Evolutionary conservation across 2,113 vertebrate species (phyloP), one percentile per base, ranked within the genome.

Genomic region (Paramisgurnus dabryanus): DNA sequence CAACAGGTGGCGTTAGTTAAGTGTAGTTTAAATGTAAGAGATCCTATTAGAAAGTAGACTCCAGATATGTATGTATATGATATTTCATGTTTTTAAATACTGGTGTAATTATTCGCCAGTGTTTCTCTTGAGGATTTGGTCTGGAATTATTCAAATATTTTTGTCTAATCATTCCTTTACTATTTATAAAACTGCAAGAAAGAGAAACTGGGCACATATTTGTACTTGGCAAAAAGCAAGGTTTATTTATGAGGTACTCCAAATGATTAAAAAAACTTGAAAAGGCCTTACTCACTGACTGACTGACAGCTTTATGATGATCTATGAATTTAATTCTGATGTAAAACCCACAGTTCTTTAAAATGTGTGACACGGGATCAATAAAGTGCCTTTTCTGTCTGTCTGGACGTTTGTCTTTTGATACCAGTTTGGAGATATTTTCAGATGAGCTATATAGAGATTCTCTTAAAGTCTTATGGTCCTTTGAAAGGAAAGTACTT

Each of bases 251-350:
- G 55, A 69, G 70, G 39, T 18, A 55, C 70, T 68, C 61, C 13
- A 64, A 40, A 65, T 76, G 58, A 70, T 80, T 60, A 63, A 80
- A 83, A 27, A 71, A 50, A 83, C 71, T 41, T 10, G 70, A 83
- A 47, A 79, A 69, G 66, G n/a, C 18, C 40, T 41, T 50, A 60
- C 27, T 71, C 50, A 71, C 49, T 13, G 9, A 49, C 18, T 73
- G 18, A 78, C 43, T 49, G 41, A 60, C 61, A 80, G 47, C 34
- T 79, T 53, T 68, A 79, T 73, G 57, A 66, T 15, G 22, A 47
- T 72, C n/a, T 39, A 67, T 47, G 49, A 75, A 68, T 27, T 74
- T 79, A 72, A 72, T 71, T 73, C 69, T 79, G 22, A 71, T 53
- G 13, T 72, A 45, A 64, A 55, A 72, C 17, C 4, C 34, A 64